These are phyloP conservation scores for Eilema caniola DNA, from an alignment of 2,888 invertebrate species.

Conservation along the genomic window DNA sequence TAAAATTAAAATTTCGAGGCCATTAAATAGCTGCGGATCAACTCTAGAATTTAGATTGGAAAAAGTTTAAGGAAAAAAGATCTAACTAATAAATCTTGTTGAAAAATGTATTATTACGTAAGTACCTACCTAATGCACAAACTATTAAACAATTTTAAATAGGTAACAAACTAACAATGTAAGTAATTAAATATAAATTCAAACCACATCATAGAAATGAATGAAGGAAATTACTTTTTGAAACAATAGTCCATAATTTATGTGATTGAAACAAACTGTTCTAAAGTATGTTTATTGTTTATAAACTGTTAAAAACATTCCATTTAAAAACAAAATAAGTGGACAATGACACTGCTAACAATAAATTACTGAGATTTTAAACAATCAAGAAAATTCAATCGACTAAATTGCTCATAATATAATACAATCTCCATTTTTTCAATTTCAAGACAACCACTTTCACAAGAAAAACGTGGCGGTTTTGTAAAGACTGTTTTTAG, in stretches of 20 bases:
- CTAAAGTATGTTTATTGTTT: not conserved
- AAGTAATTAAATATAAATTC: not conserved
- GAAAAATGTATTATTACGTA: no score
- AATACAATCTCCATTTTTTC: not conserved
- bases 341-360: not conserved
- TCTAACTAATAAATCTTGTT: no score
- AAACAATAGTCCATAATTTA: conserved; percentile 1
- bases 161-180: no score
- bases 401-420: not conserved
- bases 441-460: not conserved
- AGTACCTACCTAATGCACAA: no score
- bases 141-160: no score
- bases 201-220: not conserved
- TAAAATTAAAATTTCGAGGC: not conserved
- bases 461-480: not conserved
- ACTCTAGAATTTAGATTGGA: no score
- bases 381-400: conserved; percentile 1
- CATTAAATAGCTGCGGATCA: not conserved
- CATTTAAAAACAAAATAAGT: not conserved
- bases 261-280: not conserved
- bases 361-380: not conserved
- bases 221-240: no score
- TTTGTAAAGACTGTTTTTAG: not conserved
- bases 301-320: not conserved
- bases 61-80: no score